Evolutionary conservation across 2,888 invertebrate genomes (phyloP), one percentile per base, ranked within the genome.

Genomic region (Xestia ashworthii): DNA sequence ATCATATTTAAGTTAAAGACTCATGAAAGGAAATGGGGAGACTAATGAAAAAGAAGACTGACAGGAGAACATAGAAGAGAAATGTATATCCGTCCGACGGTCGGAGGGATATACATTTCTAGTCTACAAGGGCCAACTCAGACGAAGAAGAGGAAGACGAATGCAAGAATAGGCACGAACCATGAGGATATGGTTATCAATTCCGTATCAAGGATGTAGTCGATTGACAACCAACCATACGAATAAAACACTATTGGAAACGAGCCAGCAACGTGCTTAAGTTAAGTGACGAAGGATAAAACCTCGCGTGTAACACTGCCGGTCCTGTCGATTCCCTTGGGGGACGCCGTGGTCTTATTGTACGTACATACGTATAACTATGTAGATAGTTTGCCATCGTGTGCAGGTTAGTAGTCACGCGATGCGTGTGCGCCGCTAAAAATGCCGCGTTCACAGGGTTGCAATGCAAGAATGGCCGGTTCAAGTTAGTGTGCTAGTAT

Each of bases 331-430:
- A 16, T n/a, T 68, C 74, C n/a, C 62, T 32, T 58, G 44, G 41
- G 62, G 50, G 44, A 38, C 50, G 25, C 14, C 32, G 44, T 64
- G 11, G 25, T 68, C 14, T 76, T 46, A 44, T 69, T 74, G 46
- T 67, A 48, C 5, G 46, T 67, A 44, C 6, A 11, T 25, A 64
- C 44, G 60, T 64, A 70, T n/a, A n/a, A n/a, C n/a, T n/a, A n/a
- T 65, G 22, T 32, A 16, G 44, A 9, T 78, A n/a, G 60, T 46
- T 77, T 74, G 55, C 46, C 32, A 70, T 62, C 74, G 75, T 55
- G 58, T 70, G 66, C 65, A 84, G 76, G 84, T 77, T 70, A 60
- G 58, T 66, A 74, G 74, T 83, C 85, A 83, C 71, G 68, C 73
- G 74, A 81, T 72, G 85, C 76, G 77, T 64, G 66, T 48, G 77